Evolutionary conservation across 1,140 invertebrate species (phyloP).

Genomic region (Trigoniulus corallinus): DNA sequence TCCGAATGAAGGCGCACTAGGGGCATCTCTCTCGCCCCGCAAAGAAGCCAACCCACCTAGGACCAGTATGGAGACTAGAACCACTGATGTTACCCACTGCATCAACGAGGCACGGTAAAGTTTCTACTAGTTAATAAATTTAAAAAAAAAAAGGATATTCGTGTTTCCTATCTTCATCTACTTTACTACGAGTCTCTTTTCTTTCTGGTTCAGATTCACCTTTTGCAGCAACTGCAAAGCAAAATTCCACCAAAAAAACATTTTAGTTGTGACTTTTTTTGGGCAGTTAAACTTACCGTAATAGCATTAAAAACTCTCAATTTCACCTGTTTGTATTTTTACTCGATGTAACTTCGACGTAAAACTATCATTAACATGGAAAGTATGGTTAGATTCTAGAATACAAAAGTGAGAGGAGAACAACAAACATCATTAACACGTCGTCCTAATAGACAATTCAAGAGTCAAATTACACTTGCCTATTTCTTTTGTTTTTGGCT

Average conservation of each 20-base stretch:
- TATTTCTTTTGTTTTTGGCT: slow-evolving; percentile 91
- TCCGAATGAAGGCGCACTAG: too few relatives aligned
- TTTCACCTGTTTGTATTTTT: slow-evolving; percentile 34
- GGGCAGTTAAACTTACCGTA: too few relatives aligned
- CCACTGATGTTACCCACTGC: too few relatives aligned
- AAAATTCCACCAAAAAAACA: background rate
- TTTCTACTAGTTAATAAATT: too few relatives aligned
- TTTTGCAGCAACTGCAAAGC: slow-evolving; percentile 63
- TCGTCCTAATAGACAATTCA: background rate
- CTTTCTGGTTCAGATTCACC: slow-evolving; percentile 97
- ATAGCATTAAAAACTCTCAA: background rate
- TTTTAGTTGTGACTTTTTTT: background rate
- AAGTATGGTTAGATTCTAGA: slow-evolving; percentile 68
- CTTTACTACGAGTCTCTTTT: slow-evolving; percentile 91
- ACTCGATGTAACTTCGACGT: slow-evolving; percentile 88
- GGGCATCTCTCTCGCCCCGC: too few relatives aligned
- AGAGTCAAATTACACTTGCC: slow-evolving; percentile 19
- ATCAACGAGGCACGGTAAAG: too few relatives aligned
- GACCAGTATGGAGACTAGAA: too few relatives aligned
- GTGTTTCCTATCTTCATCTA: slow-evolving; percentile 98
- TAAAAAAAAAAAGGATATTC: slow-evolving; percentile 49
- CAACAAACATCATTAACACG: background rate
- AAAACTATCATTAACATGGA: slow-evolving; percentile 95
- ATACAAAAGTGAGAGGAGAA: too few relatives aligned
- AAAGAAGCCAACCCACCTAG: too few relatives aligned